Conservation (phyloP, 2,797 vertebrate genomes). For the Myoxocephalus aenaeus region DNA sequence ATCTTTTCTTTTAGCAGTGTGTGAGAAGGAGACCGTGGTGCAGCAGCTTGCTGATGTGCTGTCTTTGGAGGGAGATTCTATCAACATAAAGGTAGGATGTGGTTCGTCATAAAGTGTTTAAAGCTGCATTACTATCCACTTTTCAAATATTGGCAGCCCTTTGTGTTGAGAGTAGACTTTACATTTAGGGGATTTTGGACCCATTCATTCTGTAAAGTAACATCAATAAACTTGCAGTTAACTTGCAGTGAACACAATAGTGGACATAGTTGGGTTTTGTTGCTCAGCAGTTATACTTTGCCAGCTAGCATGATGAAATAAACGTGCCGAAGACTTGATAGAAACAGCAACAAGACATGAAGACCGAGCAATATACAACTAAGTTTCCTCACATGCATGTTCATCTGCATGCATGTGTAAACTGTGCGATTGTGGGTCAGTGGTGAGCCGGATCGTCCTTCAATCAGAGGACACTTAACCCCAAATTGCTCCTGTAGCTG, state of each 20-base stretch:
- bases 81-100: slow-evolving; percentile 79
- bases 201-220: neutral
- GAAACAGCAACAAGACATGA: neutral
- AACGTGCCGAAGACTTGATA: neutral
- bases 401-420: too few species aligned
- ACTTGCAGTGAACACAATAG: neutral
- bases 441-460: too few species aligned
- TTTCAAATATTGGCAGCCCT: neutral
- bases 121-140: neutral
- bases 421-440: too few species aligned
- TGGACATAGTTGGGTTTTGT: neutral
- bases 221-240: neutral
- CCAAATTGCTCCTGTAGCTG: too few species aligned
- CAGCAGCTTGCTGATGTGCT: slow-evolving; percentile 84
- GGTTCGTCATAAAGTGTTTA: neutral
- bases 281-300: neutral
- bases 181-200: neutral
- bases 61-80: slow-evolving; percentile 85
- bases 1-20: slow-evolving; percentile 32
- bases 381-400: neutral
- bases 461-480: too few species aligned
- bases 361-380: too few species aligned
- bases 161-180: neutral
- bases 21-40: slow-evolving; percentile 83
- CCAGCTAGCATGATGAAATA: neutral